These are phyloP conservation scores for Trematomus bernacchii DNA, from an alignment of 2,797 vertebrate genomes.

Conservation along the genomic window DNA sequence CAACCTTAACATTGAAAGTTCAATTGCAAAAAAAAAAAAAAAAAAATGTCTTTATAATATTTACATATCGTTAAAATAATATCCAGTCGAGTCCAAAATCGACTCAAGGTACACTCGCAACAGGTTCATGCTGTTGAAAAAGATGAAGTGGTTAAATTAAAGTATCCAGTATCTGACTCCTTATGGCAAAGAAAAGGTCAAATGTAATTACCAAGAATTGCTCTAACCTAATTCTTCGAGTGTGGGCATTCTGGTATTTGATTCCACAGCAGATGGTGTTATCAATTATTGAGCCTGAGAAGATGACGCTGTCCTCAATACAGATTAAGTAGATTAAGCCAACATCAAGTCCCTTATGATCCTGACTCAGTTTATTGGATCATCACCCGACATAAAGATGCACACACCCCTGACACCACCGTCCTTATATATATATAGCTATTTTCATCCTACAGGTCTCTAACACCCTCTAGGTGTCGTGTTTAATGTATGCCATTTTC, in stretches of 20 bases:
- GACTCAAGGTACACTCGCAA: no score
- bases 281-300: constrained; percentile 80
- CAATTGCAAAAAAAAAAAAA: neutral
- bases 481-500: constrained; percentile 58
- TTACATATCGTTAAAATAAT: no score
- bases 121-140: constrained; percentile 2
- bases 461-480: constrained; percentile 6
- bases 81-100: neutral
- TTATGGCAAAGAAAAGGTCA: constrained; percentile 45
- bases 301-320: constrained; percentile 67
- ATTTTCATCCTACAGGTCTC: no score
- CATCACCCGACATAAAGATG: constrained; percentile 43
- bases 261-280: constrained; percentile 76
- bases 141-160: constrained; percentile 15
- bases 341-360: constrained; percentile 66
- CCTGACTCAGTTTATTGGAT: constrained; percentile 50
- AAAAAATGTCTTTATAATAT: no score
- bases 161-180: constrained; percentile 16
- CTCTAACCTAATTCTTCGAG: constrained; percentile 62
- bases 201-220: constrained; percentile 50
- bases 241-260: constrained; percentile 52
- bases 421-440: neutral
- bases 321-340: constrained; percentile 80
- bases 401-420: neutral
- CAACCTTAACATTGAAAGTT: neutral